These are phyloP conservation scores for Palaemon carinicauda DNA, from an alignment of 1,140 invertebrate species.

Conservation along the genomic window DNA sequence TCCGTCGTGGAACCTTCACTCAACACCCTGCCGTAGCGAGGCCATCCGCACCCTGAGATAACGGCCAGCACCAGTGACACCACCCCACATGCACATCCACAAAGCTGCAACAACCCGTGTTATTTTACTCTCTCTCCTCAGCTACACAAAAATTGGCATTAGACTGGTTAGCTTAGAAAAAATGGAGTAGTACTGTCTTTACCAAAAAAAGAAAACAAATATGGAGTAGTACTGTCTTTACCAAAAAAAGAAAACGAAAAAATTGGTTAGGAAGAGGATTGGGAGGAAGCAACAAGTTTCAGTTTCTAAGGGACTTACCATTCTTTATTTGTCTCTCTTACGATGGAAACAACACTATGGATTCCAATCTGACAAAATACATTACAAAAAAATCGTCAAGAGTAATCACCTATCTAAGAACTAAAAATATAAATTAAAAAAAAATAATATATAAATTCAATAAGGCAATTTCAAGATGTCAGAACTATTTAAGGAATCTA, in stretches of 20 bases:
- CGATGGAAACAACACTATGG: constrained; percentile 33
- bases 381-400: not conserved
- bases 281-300: constrained; percentile 26
- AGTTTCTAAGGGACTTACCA: constrained; percentile 41
- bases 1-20: constrained; percentile 57
- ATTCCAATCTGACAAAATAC: constrained; percentile 47
- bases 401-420: not conserved
- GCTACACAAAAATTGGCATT: constrained; percentile 43
- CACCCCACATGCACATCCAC: constrained; percentile 61
- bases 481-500: no score
- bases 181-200: not conserved
- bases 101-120: constrained; percentile 56
- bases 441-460: no score
- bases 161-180: not conserved
- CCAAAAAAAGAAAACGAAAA: no score
- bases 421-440: no score
- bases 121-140: not conserved
- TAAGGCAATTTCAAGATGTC: no score
- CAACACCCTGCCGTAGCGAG: constrained; percentile 59
- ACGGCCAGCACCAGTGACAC: constrained; percentile 61
- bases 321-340: not conserved
- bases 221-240: no score
- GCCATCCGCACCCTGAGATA: constrained; percentile 59
- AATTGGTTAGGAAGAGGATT: not conserved
- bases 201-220: no score